These are phyloP conservation scores for Eristalis intricaria DNA, from an alignment of 2,888 invertebrate genomes.

Conservation along the genomic window DNA sequence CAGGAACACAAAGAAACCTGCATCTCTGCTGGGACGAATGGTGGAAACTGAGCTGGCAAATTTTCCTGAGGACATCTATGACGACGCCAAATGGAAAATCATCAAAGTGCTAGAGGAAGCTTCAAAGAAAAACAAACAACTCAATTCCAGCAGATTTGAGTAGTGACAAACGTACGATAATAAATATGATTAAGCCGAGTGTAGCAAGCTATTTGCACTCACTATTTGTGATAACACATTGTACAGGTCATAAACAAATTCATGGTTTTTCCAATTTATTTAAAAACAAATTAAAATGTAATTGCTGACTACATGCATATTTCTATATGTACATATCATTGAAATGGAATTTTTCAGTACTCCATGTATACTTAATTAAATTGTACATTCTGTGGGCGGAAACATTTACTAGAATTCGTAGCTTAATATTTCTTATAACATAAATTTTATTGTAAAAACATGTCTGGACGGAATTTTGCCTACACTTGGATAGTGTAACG, in stretches of 20 bases:
- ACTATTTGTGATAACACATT: not conserved
- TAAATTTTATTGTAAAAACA: not conserved
- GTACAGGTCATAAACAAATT: not conserved
- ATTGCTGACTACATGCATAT: not conserved
- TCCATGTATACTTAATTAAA: not conserved
- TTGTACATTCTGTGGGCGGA: not conserved
- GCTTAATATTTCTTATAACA: not conserved
- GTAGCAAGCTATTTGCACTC: no score
- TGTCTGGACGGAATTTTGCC: not conserved
- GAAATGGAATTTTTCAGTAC: not conserved
- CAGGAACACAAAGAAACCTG: not conserved
- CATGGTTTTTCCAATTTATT: not conserved
- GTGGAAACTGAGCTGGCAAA: conserved; percentile 28
- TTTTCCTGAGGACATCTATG: conserved; percentile 15
- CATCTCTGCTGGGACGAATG: conserved; percentile 16
- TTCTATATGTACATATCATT: not conserved
- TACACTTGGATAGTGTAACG: not conserved
- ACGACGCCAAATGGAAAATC: conserved; percentile 40
- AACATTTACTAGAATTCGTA: not conserved
- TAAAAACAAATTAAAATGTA: not conserved
- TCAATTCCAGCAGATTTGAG: not conserved
- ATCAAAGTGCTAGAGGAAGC: conserved; percentile 11
- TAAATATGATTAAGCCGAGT: no score
- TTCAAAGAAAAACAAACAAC: not conserved
- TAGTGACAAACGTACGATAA: not conserved